Percentiles rank a stretch among this genome's conserved stretches.
Conservation (phyloP, 2,113 vertebrate genomes). For the Cryptotis parvus region DNA sequence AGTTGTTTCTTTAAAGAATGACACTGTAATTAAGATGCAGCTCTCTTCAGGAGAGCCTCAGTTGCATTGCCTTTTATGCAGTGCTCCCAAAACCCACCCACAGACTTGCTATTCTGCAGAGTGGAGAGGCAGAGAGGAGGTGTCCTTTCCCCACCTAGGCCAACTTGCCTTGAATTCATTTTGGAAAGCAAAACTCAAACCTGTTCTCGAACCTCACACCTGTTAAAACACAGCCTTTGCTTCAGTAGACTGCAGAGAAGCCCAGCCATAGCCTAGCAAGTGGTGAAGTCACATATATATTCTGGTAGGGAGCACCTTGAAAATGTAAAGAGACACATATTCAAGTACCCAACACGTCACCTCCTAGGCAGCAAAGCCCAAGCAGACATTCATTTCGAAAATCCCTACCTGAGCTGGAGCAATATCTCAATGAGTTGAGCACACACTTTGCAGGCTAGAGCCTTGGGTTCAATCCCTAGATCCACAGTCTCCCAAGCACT, state of each 20-base stretch:
- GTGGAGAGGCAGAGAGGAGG: background rate
- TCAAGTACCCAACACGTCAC: background rate
- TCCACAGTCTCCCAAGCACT: too few relatives aligned
- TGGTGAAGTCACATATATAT: background rate
- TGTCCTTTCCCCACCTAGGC: background rate
- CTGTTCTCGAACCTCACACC: background rate
- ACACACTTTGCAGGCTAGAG: too few relatives aligned
- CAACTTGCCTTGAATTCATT: background rate
- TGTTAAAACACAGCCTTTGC: background rate
- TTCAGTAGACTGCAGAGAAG: background rate
- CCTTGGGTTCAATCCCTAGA: too few relatives aligned
- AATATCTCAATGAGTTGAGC: too few relatives aligned
- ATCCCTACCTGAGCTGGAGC: too few relatives aligned
- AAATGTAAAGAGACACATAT: background rate
- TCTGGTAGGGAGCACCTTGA: background rate
- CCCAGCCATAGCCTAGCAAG: background rate
- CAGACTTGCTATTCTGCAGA: background rate
- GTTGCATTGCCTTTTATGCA: rapidly evolving
- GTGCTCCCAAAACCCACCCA: background rate
- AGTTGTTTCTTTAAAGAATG: constrained; percentile 36
- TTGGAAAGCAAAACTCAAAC: constrained; percentile 29
- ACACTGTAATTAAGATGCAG: background rate
- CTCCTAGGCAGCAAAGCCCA: background rate
- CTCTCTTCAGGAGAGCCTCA: background rate
- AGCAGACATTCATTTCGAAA: background rate